These are phyloP conservation scores for Etheostoma cragini DNA, from an alignment of 2,113 vertebrate genomes.

Conservation along the genomic window DNA sequence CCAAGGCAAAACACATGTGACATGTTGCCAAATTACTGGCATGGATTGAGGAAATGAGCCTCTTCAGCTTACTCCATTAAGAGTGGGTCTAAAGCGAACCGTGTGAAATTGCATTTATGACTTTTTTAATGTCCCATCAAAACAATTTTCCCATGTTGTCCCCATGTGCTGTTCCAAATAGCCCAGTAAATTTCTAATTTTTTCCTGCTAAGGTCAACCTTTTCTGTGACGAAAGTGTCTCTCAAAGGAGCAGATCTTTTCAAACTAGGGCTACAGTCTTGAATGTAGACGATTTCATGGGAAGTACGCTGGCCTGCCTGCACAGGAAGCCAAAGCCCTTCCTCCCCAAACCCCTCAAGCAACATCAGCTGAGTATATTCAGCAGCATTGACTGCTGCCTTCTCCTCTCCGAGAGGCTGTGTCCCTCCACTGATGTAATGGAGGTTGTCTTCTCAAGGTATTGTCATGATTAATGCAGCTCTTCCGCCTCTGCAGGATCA, in stretches of 20 bases:
- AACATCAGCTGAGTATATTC: conserved; percentile 51
- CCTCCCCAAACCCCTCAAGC: conserved; percentile 55
- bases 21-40: conserved; percentile 36
- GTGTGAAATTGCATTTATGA: conserved; percentile 18
- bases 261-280: conserved; percentile 31
- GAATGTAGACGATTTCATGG: conserved; percentile 59
- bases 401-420: conserved; percentile 48
- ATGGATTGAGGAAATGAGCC: conserved; percentile 19
- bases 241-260: conserved; percentile 57
- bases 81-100: neutral
- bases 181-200: conserved; percentile 28
- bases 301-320: conserved; percentile 50
- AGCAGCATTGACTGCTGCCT: conserved; percentile 56
- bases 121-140: conserved; percentile 33
- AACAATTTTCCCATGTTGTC: conserved; percentile 34
- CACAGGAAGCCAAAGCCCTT: conserved; percentile 63
- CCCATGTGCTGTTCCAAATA: neutral
- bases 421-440: conserved; percentile 65
- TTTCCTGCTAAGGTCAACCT: conserved; percentile 43
- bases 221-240: conserved; percentile 51
- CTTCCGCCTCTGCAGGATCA: conserved; percentile 51
- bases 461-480: conserved; percentile 82
- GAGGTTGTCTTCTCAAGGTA: conserved; percentile 78
- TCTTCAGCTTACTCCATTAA: conserved; percentile 1
- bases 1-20: conserved; percentile 41